phyloP scores from a whole-genome alignment of 2,797 vertebrate genomes.

The Pseudopleuronectes americanus region DNA sequence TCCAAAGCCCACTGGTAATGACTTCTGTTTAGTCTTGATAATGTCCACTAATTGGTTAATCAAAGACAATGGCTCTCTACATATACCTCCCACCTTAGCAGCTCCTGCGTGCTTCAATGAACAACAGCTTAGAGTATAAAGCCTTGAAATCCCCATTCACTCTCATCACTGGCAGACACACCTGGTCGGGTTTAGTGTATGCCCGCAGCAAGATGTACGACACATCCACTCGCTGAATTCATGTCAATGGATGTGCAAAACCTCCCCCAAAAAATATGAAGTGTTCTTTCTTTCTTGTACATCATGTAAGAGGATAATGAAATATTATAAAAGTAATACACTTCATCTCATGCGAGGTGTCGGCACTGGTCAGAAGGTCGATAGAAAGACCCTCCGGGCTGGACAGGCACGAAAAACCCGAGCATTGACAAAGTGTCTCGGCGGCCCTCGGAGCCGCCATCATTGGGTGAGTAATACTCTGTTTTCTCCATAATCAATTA shows the following conservation, averaged over 20 bases:
- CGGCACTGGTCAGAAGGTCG: constrained; percentile 50
- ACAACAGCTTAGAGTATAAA: constrained; percentile 68
- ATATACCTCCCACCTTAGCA: constrained; percentile 75
- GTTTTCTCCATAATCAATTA: constrained; percentile 87
- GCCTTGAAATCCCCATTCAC: constrained; percentile 63
- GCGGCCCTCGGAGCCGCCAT: constrained; percentile 71
- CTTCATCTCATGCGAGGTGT: constrained; percentile 30
- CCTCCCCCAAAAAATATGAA: constrained; percentile 23
- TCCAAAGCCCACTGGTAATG: constrained; percentile 80
- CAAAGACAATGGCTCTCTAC: constrained; percentile 80
- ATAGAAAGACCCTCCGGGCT: constrained; percentile 60
- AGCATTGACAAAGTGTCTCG: constrained; percentile 81
- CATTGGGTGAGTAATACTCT: constrained; percentile 81
- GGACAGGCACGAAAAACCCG: constrained; percentile 63
- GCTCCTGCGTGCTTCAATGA: constrained; percentile 72
- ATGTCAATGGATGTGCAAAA: constrained; percentile 51
- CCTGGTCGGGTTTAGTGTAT: constrained; percentile 69
- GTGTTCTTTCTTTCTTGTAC: constrained; percentile 48
- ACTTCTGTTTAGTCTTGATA: constrained; percentile 87
- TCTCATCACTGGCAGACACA: constrained; percentile 66
- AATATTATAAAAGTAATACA: constrained; percentile 50
- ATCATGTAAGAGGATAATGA: constrained; percentile 62
- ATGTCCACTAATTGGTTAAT: constrained; percentile 88
- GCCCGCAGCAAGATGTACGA: constrained; percentile 71
- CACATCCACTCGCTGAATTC: constrained; percentile 65